Percentiles rank a stretch among this genome's conserved stretches.
These are phyloP conservation scores for Corydoras sp. DNA, from an alignment of 2,113 vertebrate species.

Conservation along the genomic window DNA sequence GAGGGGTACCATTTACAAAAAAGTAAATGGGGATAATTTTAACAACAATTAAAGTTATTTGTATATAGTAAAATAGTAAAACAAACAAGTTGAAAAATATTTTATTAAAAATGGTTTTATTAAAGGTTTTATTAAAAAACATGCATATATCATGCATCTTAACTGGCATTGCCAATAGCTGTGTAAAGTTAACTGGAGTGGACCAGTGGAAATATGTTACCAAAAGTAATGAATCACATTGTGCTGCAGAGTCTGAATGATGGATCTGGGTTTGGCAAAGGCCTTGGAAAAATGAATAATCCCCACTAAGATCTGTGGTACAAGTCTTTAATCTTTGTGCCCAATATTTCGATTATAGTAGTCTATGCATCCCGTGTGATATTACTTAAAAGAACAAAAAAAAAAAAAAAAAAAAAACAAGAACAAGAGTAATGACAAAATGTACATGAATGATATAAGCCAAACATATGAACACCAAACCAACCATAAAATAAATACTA, in stretches of 20 bases:
- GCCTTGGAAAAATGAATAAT: background rate
- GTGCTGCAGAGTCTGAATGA: background rate
- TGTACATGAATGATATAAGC: too few species aligned
- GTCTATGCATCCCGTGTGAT: too few species aligned
- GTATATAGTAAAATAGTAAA: background rate
- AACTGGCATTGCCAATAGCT: background rate
- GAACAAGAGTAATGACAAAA: too few species aligned
- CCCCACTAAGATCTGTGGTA: background rate
- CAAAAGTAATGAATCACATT: background rate
- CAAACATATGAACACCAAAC: too few species aligned
- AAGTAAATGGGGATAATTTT: background rate
- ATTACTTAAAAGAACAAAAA: too few species aligned
- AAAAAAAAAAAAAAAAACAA: too few species aligned
- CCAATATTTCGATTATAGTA: too few species aligned
- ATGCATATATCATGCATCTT: background rate
- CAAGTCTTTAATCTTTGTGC: background rate
- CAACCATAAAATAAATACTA: too few species aligned
- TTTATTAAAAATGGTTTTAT: background rate
- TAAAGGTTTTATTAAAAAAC: background rate
- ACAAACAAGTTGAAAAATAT: background rate
- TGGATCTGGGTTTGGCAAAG: background rate
- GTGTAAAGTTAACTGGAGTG: background rate
- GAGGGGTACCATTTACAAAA: background rate
- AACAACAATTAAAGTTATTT: background rate
- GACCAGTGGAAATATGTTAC: background rate